These are phyloP conservation scores for Ariopsis seemanni DNA, from an alignment of 2,113 vertebrate genomes.

Conservation along the genomic window DNA sequence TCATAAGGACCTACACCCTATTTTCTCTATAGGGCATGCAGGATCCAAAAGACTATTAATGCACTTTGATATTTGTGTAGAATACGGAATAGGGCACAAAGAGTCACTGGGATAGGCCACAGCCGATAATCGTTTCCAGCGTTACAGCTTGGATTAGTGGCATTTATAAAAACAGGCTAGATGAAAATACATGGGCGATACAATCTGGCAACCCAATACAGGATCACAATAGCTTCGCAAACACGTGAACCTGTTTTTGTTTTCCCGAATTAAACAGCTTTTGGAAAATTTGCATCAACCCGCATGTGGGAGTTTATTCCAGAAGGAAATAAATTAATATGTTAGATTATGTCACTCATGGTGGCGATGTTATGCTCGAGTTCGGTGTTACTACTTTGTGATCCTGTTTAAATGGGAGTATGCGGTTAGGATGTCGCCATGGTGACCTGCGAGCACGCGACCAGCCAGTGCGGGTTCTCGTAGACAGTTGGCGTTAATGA, in stretches of 20 bases:
- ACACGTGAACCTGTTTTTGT: slow-evolving; percentile 1
- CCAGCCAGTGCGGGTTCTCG: background rate
- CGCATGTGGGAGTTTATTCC: background rate
- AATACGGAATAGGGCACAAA: background rate
- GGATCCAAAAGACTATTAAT: background rate
- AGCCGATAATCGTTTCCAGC: too few relatives aligned
- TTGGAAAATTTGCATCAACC: background rate
- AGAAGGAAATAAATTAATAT: too few relatives aligned
- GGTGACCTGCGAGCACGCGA: slow-evolving; percentile 18
- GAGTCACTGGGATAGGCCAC: background rate
- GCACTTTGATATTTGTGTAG: background rate
- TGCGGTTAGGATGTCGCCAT: slow-evolving; percentile 7
- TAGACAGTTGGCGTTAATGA: background rate
- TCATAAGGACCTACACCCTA: background rate
- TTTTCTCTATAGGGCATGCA: background rate
- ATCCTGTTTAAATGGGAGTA: background rate
- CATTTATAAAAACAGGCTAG: background rate
- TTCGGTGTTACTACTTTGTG: background rate
- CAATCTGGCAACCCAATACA: background rate
- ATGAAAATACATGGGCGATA: background rate
- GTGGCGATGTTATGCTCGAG: background rate
- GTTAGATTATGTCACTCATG: background rate
- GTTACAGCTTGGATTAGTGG: background rate
- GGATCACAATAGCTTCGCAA: background rate
- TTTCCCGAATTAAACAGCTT: background rate